Percentiles rank a stretch among this genome's conserved stretches.
These are phyloP conservation scores for Scaptomyza tumidula DNA, from an alignment of 2,888 invertebrate species.

Conservation along the genomic window DNA sequence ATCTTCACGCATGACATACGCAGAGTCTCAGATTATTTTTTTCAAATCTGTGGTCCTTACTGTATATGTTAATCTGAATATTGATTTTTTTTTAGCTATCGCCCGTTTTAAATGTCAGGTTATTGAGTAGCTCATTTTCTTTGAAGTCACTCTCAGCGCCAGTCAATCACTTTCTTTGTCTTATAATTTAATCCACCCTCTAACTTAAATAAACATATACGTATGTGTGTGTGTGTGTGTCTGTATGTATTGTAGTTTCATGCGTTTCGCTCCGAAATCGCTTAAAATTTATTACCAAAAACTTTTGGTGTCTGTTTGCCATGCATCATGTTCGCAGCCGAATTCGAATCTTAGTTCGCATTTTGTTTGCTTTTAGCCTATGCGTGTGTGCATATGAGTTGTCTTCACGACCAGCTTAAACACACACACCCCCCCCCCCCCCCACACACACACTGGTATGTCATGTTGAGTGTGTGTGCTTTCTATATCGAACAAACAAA, in stretches of 20 bases:
- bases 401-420: constrained; percentile 28
- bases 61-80: too few species aligned
- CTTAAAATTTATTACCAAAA: constrained; percentile 77
- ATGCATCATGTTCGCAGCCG: constrained; percentile 58
- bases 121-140: not conserved
- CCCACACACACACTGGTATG: constrained; percentile 14
- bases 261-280: constrained; percentile 62
- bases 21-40: too few species aligned
- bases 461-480: constrained; percentile 16
- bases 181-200: constrained; percentile 25
- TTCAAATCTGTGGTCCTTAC: too few species aligned
- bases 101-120: not conserved
- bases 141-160: not conserved
- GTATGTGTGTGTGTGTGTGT: not conserved
- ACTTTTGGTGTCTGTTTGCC: constrained; percentile 72
- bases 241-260: constrained; percentile 25
- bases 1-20: not conserved
- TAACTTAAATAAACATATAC: constrained; percentile 1
- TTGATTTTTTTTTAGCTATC: not conserved
- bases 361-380: constrained; percentile 37
- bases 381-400: constrained; percentile 77
- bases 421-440: constrained; percentile 20
- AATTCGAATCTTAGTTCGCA: constrained; percentile 53
- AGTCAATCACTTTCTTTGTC: not conserved
- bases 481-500: constrained; percentile 78